These are phyloP conservation scores for Cheilosia impressa DNA, from an alignment of 2,888 invertebrate genomes.

Conservation along the genomic window DNA sequence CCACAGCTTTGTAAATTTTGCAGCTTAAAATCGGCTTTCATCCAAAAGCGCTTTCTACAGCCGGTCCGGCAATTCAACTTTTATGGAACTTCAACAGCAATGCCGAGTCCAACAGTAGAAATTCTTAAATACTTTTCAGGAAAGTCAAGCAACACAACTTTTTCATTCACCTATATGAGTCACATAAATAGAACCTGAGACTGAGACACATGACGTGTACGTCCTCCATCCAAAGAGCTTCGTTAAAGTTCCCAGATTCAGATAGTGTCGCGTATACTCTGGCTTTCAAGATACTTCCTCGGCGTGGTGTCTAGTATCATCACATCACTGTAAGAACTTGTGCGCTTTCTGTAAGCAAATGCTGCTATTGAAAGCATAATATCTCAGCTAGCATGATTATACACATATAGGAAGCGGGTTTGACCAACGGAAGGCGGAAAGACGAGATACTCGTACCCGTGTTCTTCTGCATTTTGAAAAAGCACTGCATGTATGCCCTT, in stretches of 20 bases:
- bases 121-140: neutral
- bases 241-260: slow-evolving; percentile 59
- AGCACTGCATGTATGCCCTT: slow-evolving; percentile 12
- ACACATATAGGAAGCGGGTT: neutral
- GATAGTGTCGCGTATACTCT: slow-evolving; percentile 3
- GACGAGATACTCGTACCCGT: neutral
- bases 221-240: slow-evolving; percentile 51
- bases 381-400: slow-evolving; percentile 25
- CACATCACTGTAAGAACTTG: slow-evolving; percentile 7
- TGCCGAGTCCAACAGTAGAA: neutral
- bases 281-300: slow-evolving; percentile 37
- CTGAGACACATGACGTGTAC: slow-evolving; percentile 1
- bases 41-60: slow-evolving; percentile 31
- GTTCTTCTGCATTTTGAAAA: slow-evolving; percentile 24
- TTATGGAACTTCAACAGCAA: slow-evolving; percentile 29
- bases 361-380: slow-evolving; percentile 52
- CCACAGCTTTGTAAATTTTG: slow-evolving; percentile 18
- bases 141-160: slow-evolving; percentile 1
- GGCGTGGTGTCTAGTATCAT: neutral
- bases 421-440: neutral
- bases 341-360: slow-evolving; percentile 48
- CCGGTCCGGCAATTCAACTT: neutral
- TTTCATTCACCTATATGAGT: neutral
- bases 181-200: slow-evolving; percentile 6
- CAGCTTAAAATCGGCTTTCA: slow-evolving; percentile 19